Conservation (phyloP, 1,140 invertebrate genomes). For the Cardiocondyla obscurior region DNA sequence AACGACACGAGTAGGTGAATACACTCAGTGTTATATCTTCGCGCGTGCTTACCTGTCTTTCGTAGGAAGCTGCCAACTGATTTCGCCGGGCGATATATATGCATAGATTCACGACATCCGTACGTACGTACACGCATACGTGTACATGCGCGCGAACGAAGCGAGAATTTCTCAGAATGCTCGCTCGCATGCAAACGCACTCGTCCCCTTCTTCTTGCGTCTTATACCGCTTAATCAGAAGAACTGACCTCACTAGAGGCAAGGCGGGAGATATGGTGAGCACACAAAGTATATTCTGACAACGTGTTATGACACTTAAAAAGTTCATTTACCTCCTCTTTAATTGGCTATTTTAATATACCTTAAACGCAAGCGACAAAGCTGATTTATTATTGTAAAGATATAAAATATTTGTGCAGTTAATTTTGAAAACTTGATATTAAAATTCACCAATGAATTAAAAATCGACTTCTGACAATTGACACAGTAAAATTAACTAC, state of each 20-base stretch:
- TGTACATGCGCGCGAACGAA: slow-evolving; percentile 55
- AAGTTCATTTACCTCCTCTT: not conserved
- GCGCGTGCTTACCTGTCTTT: slow-evolving; percentile 63
- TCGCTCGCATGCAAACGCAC: slow-evolving; percentile 77
- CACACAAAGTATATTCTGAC: slow-evolving; percentile 10
- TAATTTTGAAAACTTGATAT: no score
- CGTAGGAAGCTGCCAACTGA: slow-evolving; percentile 65
- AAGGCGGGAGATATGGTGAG: not conserved
- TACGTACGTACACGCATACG: slow-evolving; percentile 22
- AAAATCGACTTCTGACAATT: no score
- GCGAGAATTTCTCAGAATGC: slow-evolving; percentile 78
- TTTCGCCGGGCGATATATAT: slow-evolving; percentile 64
- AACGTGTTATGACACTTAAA: not conserved
- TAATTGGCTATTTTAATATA: not conserved
- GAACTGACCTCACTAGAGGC: slow-evolving; percentile 33
- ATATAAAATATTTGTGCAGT: no score
- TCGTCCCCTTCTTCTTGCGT: not conserved
- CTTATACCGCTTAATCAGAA: slow-evolving; percentile 30
- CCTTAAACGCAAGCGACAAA: not conserved
- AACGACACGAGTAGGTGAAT: slow-evolving; percentile 66
- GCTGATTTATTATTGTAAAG: no score
- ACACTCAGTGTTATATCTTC: slow-evolving; percentile 61
- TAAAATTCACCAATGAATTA: no score
- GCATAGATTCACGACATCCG: slow-evolving; percentile 58
- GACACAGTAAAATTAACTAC: no score